Conservation (phyloP, 2,888 invertebrate species). For the Chromoteleia sp. region DNA sequence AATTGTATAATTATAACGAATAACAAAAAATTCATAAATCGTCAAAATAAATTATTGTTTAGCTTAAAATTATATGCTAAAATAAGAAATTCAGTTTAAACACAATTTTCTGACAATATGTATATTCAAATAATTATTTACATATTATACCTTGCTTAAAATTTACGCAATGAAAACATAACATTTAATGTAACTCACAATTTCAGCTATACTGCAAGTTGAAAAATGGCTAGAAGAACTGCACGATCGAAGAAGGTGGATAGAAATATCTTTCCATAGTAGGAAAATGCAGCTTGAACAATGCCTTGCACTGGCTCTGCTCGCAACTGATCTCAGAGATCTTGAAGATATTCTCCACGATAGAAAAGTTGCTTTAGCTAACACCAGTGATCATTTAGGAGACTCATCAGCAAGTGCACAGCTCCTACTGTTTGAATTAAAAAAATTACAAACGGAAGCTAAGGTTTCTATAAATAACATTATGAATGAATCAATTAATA, state of each 20-base stretch:
- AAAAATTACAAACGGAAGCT: conserved; percentile 89
- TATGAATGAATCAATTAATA: neutral
- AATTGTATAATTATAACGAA: no score
- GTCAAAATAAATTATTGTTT: no score
- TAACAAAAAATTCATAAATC: no score
- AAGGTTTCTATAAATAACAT: conserved; percentile 83
- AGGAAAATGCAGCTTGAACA: conserved; percentile 92
- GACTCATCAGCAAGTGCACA: conserved; percentile 90
- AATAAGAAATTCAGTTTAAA: no score
- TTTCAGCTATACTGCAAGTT: conserved; percentile 88
- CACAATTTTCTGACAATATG: no score
- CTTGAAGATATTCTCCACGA: conserved; percentile 87
- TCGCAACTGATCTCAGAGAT: conserved; percentile 90
- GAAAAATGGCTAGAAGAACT: conserved; percentile 91
- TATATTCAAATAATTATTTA: no score
- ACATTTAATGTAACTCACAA: neutral
- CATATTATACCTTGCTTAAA: no score
- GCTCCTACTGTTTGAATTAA: conserved; percentile 89
- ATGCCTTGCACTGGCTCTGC: conserved; percentile 90
- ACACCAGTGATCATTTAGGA: conserved; percentile 88
- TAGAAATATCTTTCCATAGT: conserved; percentile 89
- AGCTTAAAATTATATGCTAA: no score
- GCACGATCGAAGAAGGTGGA: conserved; percentile 90
- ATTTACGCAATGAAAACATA: no score
- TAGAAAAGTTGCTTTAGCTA: conserved; percentile 86